Conservation (phyloP, 2,797 vertebrate species). For the Onychomys torridus region DNA sequence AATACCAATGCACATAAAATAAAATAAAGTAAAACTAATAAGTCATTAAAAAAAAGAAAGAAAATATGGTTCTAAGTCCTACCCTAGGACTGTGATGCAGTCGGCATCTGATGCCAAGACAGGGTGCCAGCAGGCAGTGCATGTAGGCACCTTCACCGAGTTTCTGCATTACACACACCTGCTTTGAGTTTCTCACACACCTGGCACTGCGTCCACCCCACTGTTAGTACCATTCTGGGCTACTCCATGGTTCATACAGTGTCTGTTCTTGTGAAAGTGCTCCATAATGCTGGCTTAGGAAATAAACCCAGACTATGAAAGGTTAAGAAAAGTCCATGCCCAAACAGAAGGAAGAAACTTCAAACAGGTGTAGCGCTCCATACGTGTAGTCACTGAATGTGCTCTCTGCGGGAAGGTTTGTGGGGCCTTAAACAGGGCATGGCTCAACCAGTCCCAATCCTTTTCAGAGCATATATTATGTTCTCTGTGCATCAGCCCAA, state of each 20-base stretch:
- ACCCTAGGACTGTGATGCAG: not conserved
- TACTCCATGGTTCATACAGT: rapidly evolving
- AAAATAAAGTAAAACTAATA: not conserved
- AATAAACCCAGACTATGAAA: constrained; percentile 21
- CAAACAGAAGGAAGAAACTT: constrained; percentile 31
- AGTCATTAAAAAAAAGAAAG: not conserved
- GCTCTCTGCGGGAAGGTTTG: not conserved
- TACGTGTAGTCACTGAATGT: not conserved
- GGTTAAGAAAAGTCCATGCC: not conserved
- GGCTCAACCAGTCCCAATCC: not conserved
- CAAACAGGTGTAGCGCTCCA: constrained; percentile 22
- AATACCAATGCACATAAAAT: not conserved
- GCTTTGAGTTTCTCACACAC: not conserved
- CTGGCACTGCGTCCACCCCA: not conserved
- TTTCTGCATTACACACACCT: not conserved
- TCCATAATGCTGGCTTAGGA: not conserved
- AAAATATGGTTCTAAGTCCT: not conserved
- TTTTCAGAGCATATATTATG: constrained; percentile 35
- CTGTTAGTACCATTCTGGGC: not conserved
- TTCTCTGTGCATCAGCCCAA: not conserved
- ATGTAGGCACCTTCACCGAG: rapidly evolving
- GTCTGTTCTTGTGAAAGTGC: not conserved
- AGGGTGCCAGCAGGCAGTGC: not conserved
- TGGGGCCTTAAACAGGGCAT: not conserved
- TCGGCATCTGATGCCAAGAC: not conserved